Conservation (phyloP, 2,888 invertebrate genomes). For the Abrostola tripartita region DNA sequence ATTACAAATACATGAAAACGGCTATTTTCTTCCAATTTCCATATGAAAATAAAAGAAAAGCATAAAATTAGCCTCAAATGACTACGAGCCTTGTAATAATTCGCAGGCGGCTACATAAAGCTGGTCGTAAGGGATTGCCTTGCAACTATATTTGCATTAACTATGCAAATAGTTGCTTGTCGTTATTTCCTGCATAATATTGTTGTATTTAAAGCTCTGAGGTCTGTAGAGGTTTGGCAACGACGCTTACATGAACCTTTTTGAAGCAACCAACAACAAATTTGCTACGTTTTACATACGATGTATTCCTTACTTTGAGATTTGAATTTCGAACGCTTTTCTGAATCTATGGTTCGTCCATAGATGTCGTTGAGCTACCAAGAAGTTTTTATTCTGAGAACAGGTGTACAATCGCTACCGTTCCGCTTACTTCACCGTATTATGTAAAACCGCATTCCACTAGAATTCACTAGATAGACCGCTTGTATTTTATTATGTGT, state of each 20-base stretch:
- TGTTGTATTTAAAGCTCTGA: constrained; percentile 1
- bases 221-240: neutral
- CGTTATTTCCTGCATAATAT: constrained; percentile 18
- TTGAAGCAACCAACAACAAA: neutral
- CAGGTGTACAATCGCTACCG: constrained; percentile 50
- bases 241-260: neutral
- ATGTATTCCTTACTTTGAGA: neutral
- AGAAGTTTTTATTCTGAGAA: constrained; percentile 44
- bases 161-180: constrained; percentile 30
- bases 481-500: constrained; percentile 59
- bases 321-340: constrained; percentile 3
- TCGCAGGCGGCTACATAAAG: constrained; percentile 14
- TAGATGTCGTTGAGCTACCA: constrained; percentile 32
- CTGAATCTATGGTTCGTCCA: constrained; percentile 17
- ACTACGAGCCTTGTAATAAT: neutral
- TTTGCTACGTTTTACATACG: neutral
- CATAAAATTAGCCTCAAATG: constrained; percentile 20
- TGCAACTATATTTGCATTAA: constrained; percentile 37
- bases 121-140: constrained; percentile 15
- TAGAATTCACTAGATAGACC: constrained; percentile 46
- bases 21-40: constrained; percentile 15
- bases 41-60: constrained; percentile 23
- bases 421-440: constrained; percentile 41
- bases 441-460: constrained; percentile 56
- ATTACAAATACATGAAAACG: constrained; percentile 3